A percentile compares a stretch with the other conserved stretches of the same genome.
phyloP scores from a whole-genome alignment of 2,888 invertebrate genomes.

The Trisateles emortualis region DNA sequence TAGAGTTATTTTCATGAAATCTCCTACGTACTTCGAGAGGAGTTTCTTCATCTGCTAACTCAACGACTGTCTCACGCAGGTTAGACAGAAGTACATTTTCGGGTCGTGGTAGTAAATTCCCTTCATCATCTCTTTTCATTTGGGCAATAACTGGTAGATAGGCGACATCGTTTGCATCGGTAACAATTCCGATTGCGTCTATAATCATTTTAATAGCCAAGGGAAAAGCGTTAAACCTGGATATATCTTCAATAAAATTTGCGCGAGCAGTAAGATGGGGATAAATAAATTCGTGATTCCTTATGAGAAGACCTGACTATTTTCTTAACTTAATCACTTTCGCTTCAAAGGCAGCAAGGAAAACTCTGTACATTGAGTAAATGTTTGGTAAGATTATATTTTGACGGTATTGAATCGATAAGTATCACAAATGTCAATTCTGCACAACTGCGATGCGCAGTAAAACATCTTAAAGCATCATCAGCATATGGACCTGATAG shows the following conservation, averaged over 20 bases:
- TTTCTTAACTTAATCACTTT: not conserved
- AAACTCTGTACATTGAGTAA: not conserved
- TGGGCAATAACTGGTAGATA: not conserved
- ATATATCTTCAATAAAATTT: not conserved
- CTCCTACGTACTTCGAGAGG: no score
- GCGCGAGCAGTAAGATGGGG: not conserved
- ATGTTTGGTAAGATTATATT: not conserved
- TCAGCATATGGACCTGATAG: no score
- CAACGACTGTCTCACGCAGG: no score
- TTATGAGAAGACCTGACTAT: not conserved
- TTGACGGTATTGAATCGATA: not conserved
- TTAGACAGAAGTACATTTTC: not conserved
- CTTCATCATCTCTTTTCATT: not conserved
- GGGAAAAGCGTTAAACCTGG: not conserved
- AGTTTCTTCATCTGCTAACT: no score
- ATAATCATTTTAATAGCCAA: not conserved
- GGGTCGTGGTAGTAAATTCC: not conserved
- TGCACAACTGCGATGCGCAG: no score
- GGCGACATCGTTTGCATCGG: not conserved
- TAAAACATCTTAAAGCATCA: no score
- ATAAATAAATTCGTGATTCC: not conserved
- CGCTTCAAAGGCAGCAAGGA: constrained; percentile 4
- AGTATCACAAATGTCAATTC: no score
- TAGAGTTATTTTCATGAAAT: no score
- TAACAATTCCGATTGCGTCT: not conserved